A percentile compares a stretch with the other conserved stretches of the same genome.
Conservation (phyloP, 2,888 invertebrate genomes). For the Steromphala cineraria region DNA sequence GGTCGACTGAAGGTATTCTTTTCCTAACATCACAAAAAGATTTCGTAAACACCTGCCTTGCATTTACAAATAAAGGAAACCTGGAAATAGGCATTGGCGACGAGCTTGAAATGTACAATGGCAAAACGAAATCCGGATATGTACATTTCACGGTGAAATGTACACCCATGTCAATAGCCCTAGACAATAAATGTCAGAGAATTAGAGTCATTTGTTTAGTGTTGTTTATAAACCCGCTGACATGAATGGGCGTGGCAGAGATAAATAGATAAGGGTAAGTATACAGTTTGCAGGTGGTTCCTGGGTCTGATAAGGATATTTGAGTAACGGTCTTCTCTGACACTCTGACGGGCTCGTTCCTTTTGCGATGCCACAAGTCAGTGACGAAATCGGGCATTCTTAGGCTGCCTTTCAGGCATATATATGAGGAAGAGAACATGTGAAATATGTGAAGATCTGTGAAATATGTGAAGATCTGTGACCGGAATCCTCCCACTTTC, state of each 20-base stretch:
- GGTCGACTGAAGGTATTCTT: too few relatives aligned
- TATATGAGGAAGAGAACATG: neutral
- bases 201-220: conserved; percentile 14
- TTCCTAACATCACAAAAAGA: too few relatives aligned
- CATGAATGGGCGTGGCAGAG: conserved; percentile 11
- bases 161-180: conserved; percentile 15
- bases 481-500: too few relatives aligned
- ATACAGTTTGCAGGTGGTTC: neutral
- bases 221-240: conserved; percentile 14
- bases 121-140: neutral
- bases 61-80: too few relatives aligned
- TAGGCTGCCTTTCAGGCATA: neutral
- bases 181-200: conserved; percentile 12
- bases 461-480: too few relatives aligned
- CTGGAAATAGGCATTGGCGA: too few relatives aligned
- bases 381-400: conserved; percentile 2
- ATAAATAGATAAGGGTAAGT: conserved; percentile 15
- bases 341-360: neutral
- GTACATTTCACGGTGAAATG: conserved; percentile 6
- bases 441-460: too few relatives aligned
- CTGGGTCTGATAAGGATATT: neutral
- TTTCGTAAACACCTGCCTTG: too few relatives aligned
- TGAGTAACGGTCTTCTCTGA: neutral
- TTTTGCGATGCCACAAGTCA: neutral
- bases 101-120: neutral